Evolutionary conservation across 2,888 invertebrate genomes (phyloP), one percentile per base, ranked within the genome.

Genomic region (Phania funesta): DNA sequence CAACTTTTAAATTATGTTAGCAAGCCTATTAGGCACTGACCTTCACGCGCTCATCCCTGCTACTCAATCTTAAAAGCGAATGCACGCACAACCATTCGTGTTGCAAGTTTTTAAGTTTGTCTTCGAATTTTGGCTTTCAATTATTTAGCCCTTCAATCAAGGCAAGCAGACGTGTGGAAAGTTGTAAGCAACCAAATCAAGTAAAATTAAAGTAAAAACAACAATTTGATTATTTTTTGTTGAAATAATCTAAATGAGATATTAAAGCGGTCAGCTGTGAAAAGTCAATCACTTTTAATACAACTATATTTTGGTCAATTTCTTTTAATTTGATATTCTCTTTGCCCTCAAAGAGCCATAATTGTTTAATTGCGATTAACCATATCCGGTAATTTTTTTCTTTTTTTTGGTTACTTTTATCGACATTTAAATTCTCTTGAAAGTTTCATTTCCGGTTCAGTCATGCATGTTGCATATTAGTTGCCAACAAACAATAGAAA

Each of bases 111-210:
- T n/a, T n/a, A n/a, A 24, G 60, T 68, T 68, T 54, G 24, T 62
- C 18, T 60, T 67, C 16, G 11, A 38, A 32, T 22, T 44, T 60
- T 22, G 8, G 1, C 54, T 78, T 50, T 50, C n/a, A 67, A 38
- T 67, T 50, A 29, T 71, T 38, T 32, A 50, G 41, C 24, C 24
- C 44, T 62, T 44, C 60, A 76, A 68, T 62, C 24, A 24, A 24
- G 26, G 41, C 16, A 79, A 60, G 79, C 80, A 80, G 32, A 75
- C 75, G 64, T 75, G 75, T 75, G 80, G 56, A 80, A 80, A 70
- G n/a, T 35, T 70, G 8, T 6, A 24, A 4, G 18, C 18, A 32
- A 35, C 24, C 29, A 13, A 11, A 52, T 7, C 35, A 26, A n/a
- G n/a, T n/a, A n/a, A n/a, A n/a, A n/a, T n/a, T n/a, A n/a, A n/a